phyloP scores from a whole-genome alignment of 1,140 invertebrate genomes.

The Papilio polyxenes region DNA sequence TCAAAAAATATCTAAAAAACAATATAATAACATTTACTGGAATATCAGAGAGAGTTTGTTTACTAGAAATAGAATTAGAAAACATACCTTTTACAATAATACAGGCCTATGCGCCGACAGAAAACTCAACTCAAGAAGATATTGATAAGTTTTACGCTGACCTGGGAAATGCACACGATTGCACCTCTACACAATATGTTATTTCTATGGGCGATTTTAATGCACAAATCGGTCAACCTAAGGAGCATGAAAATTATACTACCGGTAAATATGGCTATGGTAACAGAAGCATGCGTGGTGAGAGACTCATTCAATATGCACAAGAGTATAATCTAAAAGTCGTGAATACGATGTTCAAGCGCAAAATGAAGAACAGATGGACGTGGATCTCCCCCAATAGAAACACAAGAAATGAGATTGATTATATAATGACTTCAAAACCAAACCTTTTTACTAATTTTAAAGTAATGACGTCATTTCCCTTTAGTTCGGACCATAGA shows the following conservation, averaged over 20 bases:
- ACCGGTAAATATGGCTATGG: conserved; percentile 48
- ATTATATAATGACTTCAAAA: conserved; percentile 55
- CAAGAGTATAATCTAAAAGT: conserved; percentile 52
- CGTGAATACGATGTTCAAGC: conserved; percentile 54
- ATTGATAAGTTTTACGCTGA: conserved; percentile 51
- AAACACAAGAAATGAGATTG: conserved; percentile 57
- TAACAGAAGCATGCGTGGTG: conserved; percentile 44
- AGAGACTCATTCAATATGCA: conserved; percentile 51
- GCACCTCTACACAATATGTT: conserved; percentile 39
- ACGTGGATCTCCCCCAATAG: conserved; percentile 55
- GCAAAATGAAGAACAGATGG: conserved; percentile 52
- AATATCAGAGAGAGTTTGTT: conserved; percentile 52
- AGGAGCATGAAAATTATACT: conserved; percentile 39
- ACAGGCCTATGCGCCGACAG: conserved; percentile 50
- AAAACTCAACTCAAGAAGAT: conserved; percentile 47
- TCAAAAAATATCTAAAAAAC: conserved; percentile 48
- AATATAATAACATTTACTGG: conserved; percentile 50
- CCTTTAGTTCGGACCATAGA: conserved; percentile 51
- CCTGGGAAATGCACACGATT: conserved; percentile 46
- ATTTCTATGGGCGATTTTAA: conserved; percentile 52
- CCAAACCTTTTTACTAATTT: conserved; percentile 47
- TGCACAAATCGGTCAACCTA: conserved; percentile 47
- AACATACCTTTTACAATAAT: conserved; percentile 49
- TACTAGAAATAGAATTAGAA: conserved; percentile 46
- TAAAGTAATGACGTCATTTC: conserved; percentile 46